phyloP scores from a whole-genome alignment of 2,797 vertebrate genomes.

The Thamnophis elegans region DNA sequence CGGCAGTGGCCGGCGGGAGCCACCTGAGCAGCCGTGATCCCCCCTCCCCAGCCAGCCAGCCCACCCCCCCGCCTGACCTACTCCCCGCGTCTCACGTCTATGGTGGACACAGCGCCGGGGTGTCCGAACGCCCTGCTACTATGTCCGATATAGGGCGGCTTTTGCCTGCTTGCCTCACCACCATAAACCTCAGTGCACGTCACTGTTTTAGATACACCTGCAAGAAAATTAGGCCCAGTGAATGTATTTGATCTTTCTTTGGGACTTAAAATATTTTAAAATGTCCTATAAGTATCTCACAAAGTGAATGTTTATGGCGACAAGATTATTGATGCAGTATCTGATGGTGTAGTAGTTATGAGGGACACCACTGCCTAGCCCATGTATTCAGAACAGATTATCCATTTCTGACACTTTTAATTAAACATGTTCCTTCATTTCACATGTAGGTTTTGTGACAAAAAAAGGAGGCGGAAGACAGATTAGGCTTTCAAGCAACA shows the following conservation, averaged over 20 bases:
- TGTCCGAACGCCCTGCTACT: no score
- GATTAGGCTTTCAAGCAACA: not conserved
- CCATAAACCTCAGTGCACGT: no score
- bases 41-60: no score
- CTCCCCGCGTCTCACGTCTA: no score
- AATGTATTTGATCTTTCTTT: not conserved
- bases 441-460: no score
- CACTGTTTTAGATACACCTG: not conserved
- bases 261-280: not conserved
- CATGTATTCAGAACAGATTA: not conserved
- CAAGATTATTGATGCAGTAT: not conserved
- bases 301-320: not conserved
- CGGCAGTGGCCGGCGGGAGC: no score
- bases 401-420: not conserved
- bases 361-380: not conserved
- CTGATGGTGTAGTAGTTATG: not conserved
- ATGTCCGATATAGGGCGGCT: no score
- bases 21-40: no score
- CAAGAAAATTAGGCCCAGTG: not conserved
- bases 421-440: not conserved
- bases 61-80: no score
- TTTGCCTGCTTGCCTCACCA: no score
- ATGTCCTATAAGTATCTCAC: not conserved
- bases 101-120: no score
- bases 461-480: not conserved